Evolutionary conservation across 2,113 vertebrate genomes (phyloP).

Genomic region (Andinoacara biseriatus): DNA sequence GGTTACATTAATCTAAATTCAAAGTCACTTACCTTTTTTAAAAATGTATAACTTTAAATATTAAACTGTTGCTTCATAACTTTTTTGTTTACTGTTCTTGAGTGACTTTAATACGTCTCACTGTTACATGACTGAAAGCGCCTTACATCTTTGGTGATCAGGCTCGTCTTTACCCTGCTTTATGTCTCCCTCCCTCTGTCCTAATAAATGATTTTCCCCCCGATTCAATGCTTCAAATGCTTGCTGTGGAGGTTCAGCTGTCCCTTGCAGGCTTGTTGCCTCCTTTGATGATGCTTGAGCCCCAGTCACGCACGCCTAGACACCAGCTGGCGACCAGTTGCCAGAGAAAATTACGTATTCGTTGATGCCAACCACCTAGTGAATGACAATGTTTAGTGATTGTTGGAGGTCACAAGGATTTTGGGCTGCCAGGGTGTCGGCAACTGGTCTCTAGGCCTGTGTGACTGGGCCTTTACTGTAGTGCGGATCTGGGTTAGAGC

Average conservation of each 20-base stretch:
- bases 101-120: too few relatives aligned
- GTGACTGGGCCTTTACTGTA: not conserved
- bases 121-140: too few relatives aligned
- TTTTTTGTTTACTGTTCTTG: too few relatives aligned
- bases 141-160: not conserved
- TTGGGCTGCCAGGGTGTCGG: not conserved
- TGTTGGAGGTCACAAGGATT: not conserved
- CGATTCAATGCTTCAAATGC: not conserved
- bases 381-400: not conserved
- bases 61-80: not conserved
- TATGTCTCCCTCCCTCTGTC: not conserved
- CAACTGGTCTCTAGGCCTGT: not conserved
- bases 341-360: not conserved
- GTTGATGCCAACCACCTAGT: too few relatives aligned
- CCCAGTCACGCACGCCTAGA: not conserved
- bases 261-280: slow-evolving; percentile 9
- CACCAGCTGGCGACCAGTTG: not conserved
- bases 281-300: slow-evolving; percentile 6
- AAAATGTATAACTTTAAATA: too few relatives aligned
- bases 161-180: not conserved
- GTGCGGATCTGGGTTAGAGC: not conserved
- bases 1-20: too few relatives aligned
- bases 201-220: not conserved
- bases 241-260: slow-evolving; percentile 26
- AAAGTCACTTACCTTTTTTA: too few relatives aligned